phyloP scores from a whole-genome alignment of 2,797 vertebrate species.

The Scolopax rusticola region DNA sequence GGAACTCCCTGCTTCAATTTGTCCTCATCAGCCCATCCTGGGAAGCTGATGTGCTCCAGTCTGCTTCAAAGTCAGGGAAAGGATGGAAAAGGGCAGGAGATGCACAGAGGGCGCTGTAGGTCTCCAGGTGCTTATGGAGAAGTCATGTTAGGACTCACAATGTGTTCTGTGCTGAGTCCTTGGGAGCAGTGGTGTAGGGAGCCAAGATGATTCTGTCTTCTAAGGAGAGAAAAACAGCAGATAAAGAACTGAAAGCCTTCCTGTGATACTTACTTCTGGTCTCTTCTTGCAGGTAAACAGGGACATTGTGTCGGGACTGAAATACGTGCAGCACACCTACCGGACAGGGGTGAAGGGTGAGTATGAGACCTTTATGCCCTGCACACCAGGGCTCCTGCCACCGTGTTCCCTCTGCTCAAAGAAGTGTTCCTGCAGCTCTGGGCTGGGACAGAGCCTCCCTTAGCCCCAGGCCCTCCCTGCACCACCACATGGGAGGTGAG shows the following conservation, averaged over 20 bases:
- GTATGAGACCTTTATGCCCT: neutral
- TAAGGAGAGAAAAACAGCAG: neutral
- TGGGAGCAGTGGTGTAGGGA: neutral
- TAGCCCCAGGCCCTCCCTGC: fast-evolving
- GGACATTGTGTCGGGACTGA: constrained; percentile 85
- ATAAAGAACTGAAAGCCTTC: neutral
- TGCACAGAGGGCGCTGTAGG: neutral
- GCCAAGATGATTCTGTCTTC: neutral
- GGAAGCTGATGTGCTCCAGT: neutral
- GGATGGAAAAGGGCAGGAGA: neutral
- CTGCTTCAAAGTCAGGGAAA: neutral
- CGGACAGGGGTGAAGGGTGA: constrained; percentile 83
- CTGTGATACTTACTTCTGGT: neutral
- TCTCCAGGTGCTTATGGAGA: neutral
- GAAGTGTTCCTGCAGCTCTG: neutral
- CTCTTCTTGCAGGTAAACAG: constrained; percentile 79
- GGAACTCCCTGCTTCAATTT: neutral
- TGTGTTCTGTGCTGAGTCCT: neutral
- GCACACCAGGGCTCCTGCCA: neutral
- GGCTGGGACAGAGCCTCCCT: neutral
- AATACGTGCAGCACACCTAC: constrained; percentile 84
- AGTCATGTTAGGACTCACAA: neutral
- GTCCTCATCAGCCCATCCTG: neutral
- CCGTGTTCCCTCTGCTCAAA: neutral
- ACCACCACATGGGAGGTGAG: fast-evolving